phyloP scores from a whole-genome alignment of 2,888 invertebrate genomes.

The Eupithecia subumbrata region DNA sequence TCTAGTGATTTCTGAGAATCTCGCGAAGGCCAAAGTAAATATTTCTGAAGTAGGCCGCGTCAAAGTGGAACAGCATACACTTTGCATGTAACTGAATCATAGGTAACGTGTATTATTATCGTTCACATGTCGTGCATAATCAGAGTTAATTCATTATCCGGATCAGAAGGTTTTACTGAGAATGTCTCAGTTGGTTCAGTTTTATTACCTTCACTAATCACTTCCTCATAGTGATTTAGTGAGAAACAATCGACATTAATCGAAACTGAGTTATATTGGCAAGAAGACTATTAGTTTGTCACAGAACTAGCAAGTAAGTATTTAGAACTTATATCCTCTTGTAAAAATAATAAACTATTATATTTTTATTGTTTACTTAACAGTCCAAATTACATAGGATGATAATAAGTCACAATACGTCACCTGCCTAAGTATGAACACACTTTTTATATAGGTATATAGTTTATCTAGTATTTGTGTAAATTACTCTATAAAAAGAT shows the following conservation, averaged over 20 bases:
- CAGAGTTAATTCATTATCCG: conserved; percentile 19
- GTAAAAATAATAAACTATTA: background rate
- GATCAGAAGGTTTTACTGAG: conserved; percentile 1
- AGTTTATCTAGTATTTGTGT: background rate
- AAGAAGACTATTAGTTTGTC: background rate
- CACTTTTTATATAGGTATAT: background rate
- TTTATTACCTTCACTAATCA: background rate
- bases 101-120: conserved; percentile 29
- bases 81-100: conserved; percentile 59
- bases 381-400: background rate
- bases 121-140: conserved; percentile 31
- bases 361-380: background rate
- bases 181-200: background rate
- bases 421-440: background rate
- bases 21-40: conserved; percentile 61
- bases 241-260: background rate
- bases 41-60: conserved; percentile 65
- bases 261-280: background rate
- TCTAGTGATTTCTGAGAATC: conserved; percentile 60
- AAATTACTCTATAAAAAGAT: background rate
- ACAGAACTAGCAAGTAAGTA: no score
- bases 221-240: background rate
- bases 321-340: background rate
- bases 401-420: background rate
- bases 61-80: conserved; percentile 58